Evolutionary conservation across 92 coral and sea anemone genomes (phyloP).

Genomic region (Nematostella vectensis): DNA sequence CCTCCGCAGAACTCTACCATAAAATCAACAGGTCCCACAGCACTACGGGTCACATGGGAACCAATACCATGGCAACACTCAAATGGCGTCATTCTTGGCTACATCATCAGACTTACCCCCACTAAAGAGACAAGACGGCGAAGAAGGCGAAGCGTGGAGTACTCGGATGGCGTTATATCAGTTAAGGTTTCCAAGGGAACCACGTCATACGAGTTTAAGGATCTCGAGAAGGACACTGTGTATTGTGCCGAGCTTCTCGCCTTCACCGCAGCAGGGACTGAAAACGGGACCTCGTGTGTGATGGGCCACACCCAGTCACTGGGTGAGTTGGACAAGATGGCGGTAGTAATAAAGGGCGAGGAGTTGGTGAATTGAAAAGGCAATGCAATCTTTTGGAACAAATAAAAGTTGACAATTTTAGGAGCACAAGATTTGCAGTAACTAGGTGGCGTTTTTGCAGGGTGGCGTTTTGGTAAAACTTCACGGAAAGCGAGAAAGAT

Average conservation of each 20-base stretch:
- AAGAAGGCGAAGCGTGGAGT: not conserved
- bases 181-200: not conserved
- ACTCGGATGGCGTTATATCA: not conserved
- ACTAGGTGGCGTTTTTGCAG: no score
- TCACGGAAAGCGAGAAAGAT: no score
- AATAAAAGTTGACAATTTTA: no score
- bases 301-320: not conserved
- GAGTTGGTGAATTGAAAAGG: no score
- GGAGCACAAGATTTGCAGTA: no score
- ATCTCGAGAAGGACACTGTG: slow-evolving; percentile 18
- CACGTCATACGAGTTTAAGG: slow-evolving; percentile 6
- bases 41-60: slow-evolving; percentile 29
- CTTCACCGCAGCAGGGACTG: slow-evolving; percentile 9
- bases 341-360: no score
- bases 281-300: not conserved
- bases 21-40: slow-evolving; percentile 8
- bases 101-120: slow-evolving; percentile 6
- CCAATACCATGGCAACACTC: not conserved
- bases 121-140: not conserved
- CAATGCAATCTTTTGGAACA: no score
- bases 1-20: slow-evolving; percentile 10
- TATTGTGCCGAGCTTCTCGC: slow-evolving; percentile 36
- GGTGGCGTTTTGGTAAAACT: no score
- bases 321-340: not conserved
- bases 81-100: slow-evolving; percentile 27